Base-by-base conservation (phyloP, 2,888 invertebrate genomes). In the Plebejus melissa region DNA sequence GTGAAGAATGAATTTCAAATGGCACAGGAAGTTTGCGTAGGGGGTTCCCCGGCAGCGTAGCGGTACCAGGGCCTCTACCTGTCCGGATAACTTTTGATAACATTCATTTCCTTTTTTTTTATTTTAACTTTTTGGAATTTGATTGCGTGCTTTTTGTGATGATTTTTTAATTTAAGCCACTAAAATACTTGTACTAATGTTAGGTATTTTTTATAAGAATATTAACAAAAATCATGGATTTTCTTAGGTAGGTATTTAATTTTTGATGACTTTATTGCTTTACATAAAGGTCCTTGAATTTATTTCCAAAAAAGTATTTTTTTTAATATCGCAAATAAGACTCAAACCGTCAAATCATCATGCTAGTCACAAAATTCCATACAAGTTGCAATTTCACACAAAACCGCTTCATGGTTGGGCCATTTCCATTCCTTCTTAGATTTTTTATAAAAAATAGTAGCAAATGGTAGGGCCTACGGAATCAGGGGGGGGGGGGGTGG, bases 1-100 rank as follows among this genome's bases (percentile, higher is more conserved):
- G 80, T 92, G 91, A 93, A 91, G 92, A 92, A 93, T 93, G 93
- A 93, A 93, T 92, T 92, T 92, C 91, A 92, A 93, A 93, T 93
- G 90, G 88, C 88, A 88, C 88, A 87, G 90, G 92, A 92, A 91
- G 91, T 91, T 92, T 91, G 86, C 85, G 84, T 84, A 83, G 85
- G 91, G 93, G 91, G 89, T 89, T 90, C 65, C 32, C 65, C 88
- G 86, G 81, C 78, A 74, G 58, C 77, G 81, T 78, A 74, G 58
- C 77, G 78, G 36, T 87, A 88, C 90, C 78, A 83, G 38, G 75
- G 76, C 13, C 46, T 46, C 71, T 46, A 50, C 50, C 72, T 71
- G 75, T 50, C 65, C 46, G 54, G 60, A 75, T 69, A 69, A 54
- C 28, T n/a, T 69, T 74, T 22, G 16, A 13, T 22, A 38, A 74